Conservation (phyloP, 2,113 vertebrate species). For the Candoia aspera region DNA sequence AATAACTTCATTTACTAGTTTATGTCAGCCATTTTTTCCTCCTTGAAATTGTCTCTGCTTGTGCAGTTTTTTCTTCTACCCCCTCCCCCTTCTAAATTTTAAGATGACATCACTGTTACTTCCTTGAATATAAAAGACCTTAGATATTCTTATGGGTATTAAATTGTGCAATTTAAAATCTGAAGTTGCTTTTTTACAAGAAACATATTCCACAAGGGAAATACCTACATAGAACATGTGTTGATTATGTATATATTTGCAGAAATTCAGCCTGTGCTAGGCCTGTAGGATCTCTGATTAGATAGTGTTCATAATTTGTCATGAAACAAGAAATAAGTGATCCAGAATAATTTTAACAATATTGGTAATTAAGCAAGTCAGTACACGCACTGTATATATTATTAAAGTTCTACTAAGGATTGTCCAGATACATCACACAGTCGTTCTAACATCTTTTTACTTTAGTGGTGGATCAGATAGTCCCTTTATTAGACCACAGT, state of each 20-base stretch:
- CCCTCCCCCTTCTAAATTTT: neutral
- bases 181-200: neutral
- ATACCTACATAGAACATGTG: neutral
- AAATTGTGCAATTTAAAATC: neutral
- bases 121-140: neutral
- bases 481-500: neutral
- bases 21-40: neutral
- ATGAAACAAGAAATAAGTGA: neutral
- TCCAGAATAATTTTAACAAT: neutral
- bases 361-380: neutral
- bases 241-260: neutral
- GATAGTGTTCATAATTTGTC: neutral
- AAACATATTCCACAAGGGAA: neutral
- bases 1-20: neutral
- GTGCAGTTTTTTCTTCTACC: neutral
- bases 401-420: neutral
- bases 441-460: neutral
- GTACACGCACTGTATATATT: neutral
- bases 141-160: neutral
- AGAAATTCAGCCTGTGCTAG: neutral
- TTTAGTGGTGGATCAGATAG: neutral
- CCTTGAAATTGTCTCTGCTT: neutral
- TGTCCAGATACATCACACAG: neutral
- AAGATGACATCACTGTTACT: neutral
- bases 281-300: neutral